Evolutionary conservation across 2,797 vertebrate species (phyloP).

Genomic region (Pseudomugil gertrudae): DNA sequence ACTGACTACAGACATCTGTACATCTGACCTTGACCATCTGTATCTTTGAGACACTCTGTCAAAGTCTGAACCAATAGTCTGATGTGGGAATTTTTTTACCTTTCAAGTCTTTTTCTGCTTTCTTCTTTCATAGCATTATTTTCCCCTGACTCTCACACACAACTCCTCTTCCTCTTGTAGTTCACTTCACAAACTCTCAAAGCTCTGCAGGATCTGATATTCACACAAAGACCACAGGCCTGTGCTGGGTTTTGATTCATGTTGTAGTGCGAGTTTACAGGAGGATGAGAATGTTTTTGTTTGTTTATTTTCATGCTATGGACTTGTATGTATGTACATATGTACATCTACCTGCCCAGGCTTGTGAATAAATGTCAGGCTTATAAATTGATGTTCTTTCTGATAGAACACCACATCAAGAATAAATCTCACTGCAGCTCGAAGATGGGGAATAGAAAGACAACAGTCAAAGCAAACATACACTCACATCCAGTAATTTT

Average conservation of each 20-base stretch:
- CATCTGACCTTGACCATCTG: slow-evolving; percentile 63
- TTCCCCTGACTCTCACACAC: slow-evolving; percentile 30
- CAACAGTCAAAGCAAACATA: slow-evolving; percentile 1
- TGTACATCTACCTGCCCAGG: slow-evolving; percentile 64
- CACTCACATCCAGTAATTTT: slow-evolving; percentile 1
- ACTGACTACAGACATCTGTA: slow-evolving; percentile 28
- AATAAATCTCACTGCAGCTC: slow-evolving; percentile 59
- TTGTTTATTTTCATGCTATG: slow-evolving; percentile 22
- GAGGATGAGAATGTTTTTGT: slow-evolving; percentile 17
- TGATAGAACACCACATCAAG: slow-evolving; percentile 73
- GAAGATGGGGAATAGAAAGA: slow-evolving; percentile 64
- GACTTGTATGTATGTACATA: slow-evolving; percentile 25
- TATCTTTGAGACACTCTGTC: slow-evolving; percentile 63
- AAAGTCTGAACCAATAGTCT: slow-evolving; percentile 45
- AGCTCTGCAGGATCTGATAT: slow-evolving; percentile 29
- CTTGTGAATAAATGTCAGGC: slow-evolving; percentile 84
- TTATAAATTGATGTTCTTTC: slow-evolving; percentile 80
- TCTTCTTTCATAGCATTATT: slow-evolving; percentile 43
- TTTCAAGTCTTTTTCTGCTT: slow-evolving; percentile 23
- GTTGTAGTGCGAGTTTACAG: slow-evolving; percentile 22
- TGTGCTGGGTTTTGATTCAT: slow-evolving; percentile 32
- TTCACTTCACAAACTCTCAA: slow-evolving; percentile 38
- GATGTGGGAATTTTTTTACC: slow-evolving; percentile 39
- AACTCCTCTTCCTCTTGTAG: slow-evolving; percentile 7
- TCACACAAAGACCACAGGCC: slow-evolving; percentile 26